Evolutionary conservation across 2,888 invertebrate species (phyloP), one percentile per base, ranked within the genome.

Genomic region (Dasysyrphus tricinctus): DNA sequence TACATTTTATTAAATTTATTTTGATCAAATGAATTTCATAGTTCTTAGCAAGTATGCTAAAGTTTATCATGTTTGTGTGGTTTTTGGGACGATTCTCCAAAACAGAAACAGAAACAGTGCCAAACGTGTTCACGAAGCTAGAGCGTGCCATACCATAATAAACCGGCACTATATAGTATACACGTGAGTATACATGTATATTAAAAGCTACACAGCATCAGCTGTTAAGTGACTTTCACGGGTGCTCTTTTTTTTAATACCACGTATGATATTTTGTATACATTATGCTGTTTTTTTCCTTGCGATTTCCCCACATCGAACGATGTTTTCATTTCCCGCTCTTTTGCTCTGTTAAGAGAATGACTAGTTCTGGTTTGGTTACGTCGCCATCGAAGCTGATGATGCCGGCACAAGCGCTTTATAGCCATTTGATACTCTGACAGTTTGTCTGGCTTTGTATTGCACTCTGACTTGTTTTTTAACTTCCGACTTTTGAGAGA

Each of bases 91-190:
- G 29, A 24, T 65, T 65, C 49, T 54, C 54, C 54, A 69, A 39
- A 44, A 39, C 47, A 11, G 47, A 39, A 44, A 39, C 47, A 11
- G 47, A 49, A 67, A 73, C 37, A 56, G 56, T 70, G 69, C 57
- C 34, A 83, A 61, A 47, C 61, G 34, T 80, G 73, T 77, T 34
- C 81, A 85, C 85, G 81, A 73, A 74, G 70, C 39, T 70, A 29
- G 74, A 85, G 73, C 81, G 74, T 85, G 81, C 24, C 14, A 44
- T 24, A 42, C 29, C 19, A 37, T 14, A 61, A 24, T 8, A 24
- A 3, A 37, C 57, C 57, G 57, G 57, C 34, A 14, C 1, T 37
- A 37, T 57, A 37, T 8, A 11, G 24, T 5, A 24, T 9, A 12
- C 49, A 5, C 24, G 11, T 12, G 1, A 3, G 5, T 24, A 6